These are phyloP conservation scores for cattle (Bos taurus) DNA, from an alignment of 2,113 vertebrate species.

Conservation along the genomic window ARS-UCD2.0 NC_037356.1:30063001-30063500, in stretches of 20 bases:
- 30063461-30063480: no score
- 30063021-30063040: background rate
- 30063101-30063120: background rate
- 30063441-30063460: background rate
- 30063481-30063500: background rate
- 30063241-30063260: background rate
- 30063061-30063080: background rate
- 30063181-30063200: background rate
- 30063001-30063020: background rate
- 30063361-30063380: background rate
- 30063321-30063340: fast-evolving
- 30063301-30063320: background rate
- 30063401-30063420: fast-evolving
- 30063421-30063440: background rate
- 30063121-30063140: background rate
- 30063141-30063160: constrained; percentile 29
- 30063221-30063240: background rate
- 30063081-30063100: background rate
- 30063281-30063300: background rate
- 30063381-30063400: background rate
- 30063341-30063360: background rate
- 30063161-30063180: background rate
- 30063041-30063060: background rate
- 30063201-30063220: background rate
- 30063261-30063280: background rate